Conservation (phyloP, 2,888 invertebrate species). For the Autographa gamma region DNA sequence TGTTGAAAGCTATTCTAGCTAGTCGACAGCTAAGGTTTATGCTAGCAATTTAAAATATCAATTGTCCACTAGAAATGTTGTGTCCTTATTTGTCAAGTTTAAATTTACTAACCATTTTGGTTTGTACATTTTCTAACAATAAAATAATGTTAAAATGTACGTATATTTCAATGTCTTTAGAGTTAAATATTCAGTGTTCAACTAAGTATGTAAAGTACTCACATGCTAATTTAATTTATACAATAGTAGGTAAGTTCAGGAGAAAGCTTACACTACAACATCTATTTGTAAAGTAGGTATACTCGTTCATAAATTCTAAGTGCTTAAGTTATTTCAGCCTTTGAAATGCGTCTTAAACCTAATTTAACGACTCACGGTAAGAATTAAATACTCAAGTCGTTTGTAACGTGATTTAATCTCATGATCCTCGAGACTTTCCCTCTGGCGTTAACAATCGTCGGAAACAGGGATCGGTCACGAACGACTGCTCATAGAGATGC, state of each 20-base stretch:
- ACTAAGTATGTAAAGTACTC: too few species aligned
- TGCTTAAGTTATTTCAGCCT: constrained; percentile 27
- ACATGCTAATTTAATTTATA: neutral
- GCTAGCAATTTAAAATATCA: too few species aligned
- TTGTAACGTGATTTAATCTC: constrained; percentile 62
- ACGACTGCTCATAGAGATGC: constrained; percentile 62
- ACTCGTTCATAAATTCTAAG: constrained; percentile 34
- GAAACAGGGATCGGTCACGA: constrained; percentile 71
- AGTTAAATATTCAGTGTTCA: too few species aligned
- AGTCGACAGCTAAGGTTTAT: neutral
- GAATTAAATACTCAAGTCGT: constrained; percentile 50
- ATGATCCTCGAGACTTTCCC: constrained; percentile 74
- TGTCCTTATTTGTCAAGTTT: neutral
- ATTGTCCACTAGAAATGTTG: neutral
- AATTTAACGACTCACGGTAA: constrained; percentile 41
- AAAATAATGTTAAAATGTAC: too few species aligned
- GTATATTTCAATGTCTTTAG: too few species aligned
- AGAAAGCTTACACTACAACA: neutral
- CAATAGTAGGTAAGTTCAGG: neutral
- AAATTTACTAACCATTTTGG: too few species aligned
- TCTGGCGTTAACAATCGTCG: constrained; percentile 49
- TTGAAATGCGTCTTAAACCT: constrained; percentile 38
- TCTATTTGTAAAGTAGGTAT: neutral
- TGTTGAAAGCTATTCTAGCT: neutral
- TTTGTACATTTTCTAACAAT: neutral